A percentile compares a stretch with the other conserved stretches of the same genome.
Conservation (phyloP, 2,888 invertebrate species). For the Griposia aprilina region DNA sequence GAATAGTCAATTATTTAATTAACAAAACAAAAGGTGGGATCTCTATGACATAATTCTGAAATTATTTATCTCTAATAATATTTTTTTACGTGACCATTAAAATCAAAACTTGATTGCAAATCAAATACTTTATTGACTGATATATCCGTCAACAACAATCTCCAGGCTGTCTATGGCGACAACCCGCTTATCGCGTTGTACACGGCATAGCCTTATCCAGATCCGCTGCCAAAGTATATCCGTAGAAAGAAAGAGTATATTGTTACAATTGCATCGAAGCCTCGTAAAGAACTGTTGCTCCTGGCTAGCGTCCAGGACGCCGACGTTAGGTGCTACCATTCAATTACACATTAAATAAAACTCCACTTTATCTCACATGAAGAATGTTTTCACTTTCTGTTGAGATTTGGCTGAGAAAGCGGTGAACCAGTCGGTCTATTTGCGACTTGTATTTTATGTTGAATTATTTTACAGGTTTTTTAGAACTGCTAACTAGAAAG, state of each 20-base stretch:
- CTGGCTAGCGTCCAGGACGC: conserved; percentile 70
- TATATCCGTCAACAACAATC: too few species aligned
- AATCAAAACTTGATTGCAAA: too few species aligned
- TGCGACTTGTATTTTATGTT: conserved; percentile 2
- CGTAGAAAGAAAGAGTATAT: conserved; percentile 60
- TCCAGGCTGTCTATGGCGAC: too few species aligned
- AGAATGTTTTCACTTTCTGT: conserved; percentile 46
- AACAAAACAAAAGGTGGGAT: too few species aligned
- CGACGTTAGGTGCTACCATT: conserved; percentile 61
- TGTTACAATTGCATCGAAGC: conserved; percentile 65
- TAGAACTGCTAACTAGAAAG: too few species aligned
- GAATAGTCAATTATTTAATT: too few species aligned
- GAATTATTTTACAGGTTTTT: neutral
- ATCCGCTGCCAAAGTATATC: conserved; percentile 65
- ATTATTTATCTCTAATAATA: too few species aligned
- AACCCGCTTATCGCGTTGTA: conserved; percentile 10
- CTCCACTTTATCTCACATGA: conserved; percentile 50
- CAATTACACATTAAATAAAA: conserved; percentile 69
- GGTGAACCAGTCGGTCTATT: conserved; percentile 10
- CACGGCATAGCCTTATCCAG: conserved; percentile 18
- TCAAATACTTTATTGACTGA: too few species aligned
- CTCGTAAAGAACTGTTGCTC: conserved; percentile 73
- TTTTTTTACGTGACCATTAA: too few species aligned
- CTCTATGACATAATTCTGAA: too few species aligned
- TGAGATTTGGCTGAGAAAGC: conserved; percentile 39